Evolutionary conservation across 2,888 invertebrate genomes (phyloP), one percentile per base, ranked within the genome.

Genomic region (Andrena dorsata): DNA sequence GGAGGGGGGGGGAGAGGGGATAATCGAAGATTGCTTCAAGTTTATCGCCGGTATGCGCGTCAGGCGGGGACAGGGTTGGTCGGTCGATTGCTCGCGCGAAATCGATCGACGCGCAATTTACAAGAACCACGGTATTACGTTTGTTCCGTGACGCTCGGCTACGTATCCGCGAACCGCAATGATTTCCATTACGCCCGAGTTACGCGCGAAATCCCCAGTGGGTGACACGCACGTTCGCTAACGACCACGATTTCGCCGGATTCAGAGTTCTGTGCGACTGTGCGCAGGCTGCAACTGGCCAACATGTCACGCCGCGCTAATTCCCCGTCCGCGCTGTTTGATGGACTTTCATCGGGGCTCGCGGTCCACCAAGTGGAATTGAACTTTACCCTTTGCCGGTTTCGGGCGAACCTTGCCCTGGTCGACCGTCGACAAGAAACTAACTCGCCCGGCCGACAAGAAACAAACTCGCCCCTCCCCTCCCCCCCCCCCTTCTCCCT

Each of bases 31-130:
- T 79, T 74, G 58, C 35, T 32, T 5, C 75, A 76, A 75, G 84
- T 84, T 85, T 82, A 82, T 80, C 74, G 71, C 65, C 2, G 51
- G 56, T 47, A 69, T 65, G 68, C 16, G 51, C 23, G 32, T 28
- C 23, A 13, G 10, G 32, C 51, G 47, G 2, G 16, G 20, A 51
- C 28, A 16, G 28, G 23, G 10, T 20, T 41, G 58, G 51, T 28
- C 26, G 20, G 61, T 80, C 86, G 80, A 85, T 84, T 82, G 85
- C 79, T 79, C 53, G 65, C 68, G 49, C 47, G 53, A 66, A 76
- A 66, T 70, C 71, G 75, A 83, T 86, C 82, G 80, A 80, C 80
- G 61, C 41, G 64, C 51, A 76, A 89, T 83, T 78, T 53, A 53
- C 76, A 82, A 65, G 82, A 80, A 77, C 60, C 32, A 35, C 16